These are phyloP conservation scores for Enteromius trimaculatus DNA, from an alignment of 2,797 vertebrate species.

Conservation along the genomic window DNA sequence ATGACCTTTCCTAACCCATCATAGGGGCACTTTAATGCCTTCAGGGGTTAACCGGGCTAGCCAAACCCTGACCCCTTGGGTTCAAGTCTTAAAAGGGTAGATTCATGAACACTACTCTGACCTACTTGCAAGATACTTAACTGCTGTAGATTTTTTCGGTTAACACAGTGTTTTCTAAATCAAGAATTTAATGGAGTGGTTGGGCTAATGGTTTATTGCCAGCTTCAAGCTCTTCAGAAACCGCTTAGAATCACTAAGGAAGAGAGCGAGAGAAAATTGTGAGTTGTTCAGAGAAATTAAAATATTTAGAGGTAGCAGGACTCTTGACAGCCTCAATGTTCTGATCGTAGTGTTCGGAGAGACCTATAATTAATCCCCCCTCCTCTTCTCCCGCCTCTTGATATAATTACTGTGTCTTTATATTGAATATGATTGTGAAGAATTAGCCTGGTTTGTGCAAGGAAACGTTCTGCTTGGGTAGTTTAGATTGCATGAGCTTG, in stretches of 20 bases:
- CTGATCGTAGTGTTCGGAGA: not conserved
- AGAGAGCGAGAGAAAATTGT: not conserved
- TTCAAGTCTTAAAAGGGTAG: not conserved
- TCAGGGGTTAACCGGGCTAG: not conserved
- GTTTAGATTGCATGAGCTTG: not conserved
- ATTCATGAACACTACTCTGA: not conserved
- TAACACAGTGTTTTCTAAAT: constrained; percentile 3
- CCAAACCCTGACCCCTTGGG: not conserved
- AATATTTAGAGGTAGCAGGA: constrained; percentile 26
- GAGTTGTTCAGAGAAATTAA: constrained; percentile 1
- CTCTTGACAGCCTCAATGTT: not conserved
- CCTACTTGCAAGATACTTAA: not conserved
- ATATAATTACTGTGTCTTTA: constrained; percentile 25
- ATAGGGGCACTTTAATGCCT: no score
- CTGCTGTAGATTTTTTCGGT: not conserved
- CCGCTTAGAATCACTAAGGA: not conserved
- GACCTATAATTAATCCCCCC: constrained; percentile 8
- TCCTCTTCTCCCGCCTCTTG: not conserved
- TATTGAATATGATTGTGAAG: constrained; percentile 9
- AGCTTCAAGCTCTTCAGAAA: not conserved
- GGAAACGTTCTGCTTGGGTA: not conserved
- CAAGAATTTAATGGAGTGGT: not conserved
- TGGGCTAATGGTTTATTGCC: not conserved
- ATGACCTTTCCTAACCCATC: no score
- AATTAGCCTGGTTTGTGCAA: constrained; percentile 17